A percentile compares a stretch with the other conserved stretches of the same genome.
Conservation (phyloP, 2,797 vertebrate genomes). For the Labeo calbasu region DNA sequence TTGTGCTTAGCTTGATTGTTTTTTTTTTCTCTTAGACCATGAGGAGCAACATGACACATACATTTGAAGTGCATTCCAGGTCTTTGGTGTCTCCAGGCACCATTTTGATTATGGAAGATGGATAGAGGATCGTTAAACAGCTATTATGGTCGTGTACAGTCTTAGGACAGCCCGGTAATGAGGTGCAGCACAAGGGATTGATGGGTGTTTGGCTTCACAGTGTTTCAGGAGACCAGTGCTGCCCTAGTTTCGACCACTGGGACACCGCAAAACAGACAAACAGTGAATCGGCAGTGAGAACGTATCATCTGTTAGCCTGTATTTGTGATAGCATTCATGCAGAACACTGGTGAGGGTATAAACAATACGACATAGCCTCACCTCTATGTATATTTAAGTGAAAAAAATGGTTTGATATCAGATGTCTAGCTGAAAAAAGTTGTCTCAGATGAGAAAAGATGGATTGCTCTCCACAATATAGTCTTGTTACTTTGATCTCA, state of each 20-base stretch:
- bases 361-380: background rate
- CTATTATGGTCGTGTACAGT: conserved; percentile 64
- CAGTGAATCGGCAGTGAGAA: conserved; percentile 15
- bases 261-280: conserved; percentile 34
- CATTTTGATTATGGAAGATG: conserved; percentile 65
- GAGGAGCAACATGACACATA: conserved; percentile 41
- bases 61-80: conserved; percentile 53
- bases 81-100: conserved; percentile 51
- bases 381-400: background rate
- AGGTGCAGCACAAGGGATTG: conserved; percentile 61
- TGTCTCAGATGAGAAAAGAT: background rate
- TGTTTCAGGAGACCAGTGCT: conserved; percentile 47
- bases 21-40: conserved; percentile 8
- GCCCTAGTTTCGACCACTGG: conserved; percentile 55
- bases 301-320: conserved; percentile 9
- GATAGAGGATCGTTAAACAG: conserved; percentile 68
- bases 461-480: conserved; percentile 5
- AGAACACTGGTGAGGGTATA: conserved; percentile 3
- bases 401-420: background rate
- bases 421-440: conserved; percentile 1
- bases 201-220: conserved; percentile 55
- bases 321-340: conserved; percentile 25
- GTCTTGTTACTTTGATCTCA: conserved; percentile 19
- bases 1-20: background rate
- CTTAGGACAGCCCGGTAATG: conserved; percentile 64